A percentile compares a stretch with the other conserved stretches of the same genome.
phyloP scores from a whole-genome alignment of 2,888 invertebrate species.

The Julus scandinavius region DNA sequence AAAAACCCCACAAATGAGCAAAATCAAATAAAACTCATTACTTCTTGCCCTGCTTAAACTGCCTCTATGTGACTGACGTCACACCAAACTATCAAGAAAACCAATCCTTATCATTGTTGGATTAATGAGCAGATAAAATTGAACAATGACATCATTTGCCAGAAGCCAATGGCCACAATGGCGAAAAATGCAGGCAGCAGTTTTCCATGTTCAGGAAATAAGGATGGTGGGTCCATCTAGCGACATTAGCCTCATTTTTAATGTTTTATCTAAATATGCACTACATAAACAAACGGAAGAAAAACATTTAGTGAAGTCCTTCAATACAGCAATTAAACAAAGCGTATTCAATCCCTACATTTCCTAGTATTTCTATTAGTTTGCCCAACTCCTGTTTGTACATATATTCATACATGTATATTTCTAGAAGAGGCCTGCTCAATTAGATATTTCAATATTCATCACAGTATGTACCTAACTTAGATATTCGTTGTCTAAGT shows the following conservation, averaged over 20 bases:
- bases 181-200: not conserved
- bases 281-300: too few relatives aligned
- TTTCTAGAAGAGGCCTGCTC: too few relatives aligned
- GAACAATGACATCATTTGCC: not conserved
- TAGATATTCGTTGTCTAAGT: too few relatives aligned
- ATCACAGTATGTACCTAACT: too few relatives aligned
- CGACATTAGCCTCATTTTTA: not conserved
- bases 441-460: too few relatives aligned
- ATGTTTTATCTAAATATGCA: not conserved
- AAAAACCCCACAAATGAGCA: not conserved
- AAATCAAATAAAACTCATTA: not conserved
- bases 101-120: not conserved
- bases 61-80: not conserved
- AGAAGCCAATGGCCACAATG: not conserved
- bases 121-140: not conserved
- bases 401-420: too few relatives aligned
- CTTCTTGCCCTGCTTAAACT: not conserved
- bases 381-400: too few relatives aligned
- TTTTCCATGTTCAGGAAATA: not conserved
- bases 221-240: not conserved
- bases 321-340: too few relatives aligned
- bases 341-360: too few relatives aligned
- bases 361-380: too few relatives aligned
- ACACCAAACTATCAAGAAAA: not conserved
- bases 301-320: too few relatives aligned